Percentiles rank a stretch among this genome's conserved stretches.
phyloP scores from a whole-genome alignment of 2,113 vertebrate genomes.

The Fregetta grallaria region DNA sequence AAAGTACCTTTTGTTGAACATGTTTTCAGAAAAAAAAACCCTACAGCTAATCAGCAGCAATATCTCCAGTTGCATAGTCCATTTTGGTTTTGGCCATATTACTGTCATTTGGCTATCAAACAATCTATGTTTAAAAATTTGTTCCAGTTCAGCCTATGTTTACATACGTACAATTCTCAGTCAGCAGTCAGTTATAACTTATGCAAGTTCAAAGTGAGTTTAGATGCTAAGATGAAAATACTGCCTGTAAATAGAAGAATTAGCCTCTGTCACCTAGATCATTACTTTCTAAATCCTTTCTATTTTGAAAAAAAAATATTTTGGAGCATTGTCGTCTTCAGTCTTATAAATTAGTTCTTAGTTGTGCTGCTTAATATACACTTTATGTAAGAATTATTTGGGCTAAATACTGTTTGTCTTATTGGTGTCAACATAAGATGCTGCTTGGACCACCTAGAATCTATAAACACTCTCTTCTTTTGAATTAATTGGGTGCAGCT shows the following conservation, averaged over 20 bases:
- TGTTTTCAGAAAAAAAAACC: neutral
- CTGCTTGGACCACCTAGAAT: neutral
- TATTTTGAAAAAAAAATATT: neutral
- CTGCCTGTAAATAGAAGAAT: neutral
- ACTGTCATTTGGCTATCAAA: neutral
- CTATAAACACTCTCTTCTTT: neutral
- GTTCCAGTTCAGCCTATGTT: neutral
- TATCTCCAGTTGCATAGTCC: neutral
- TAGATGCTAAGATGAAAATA: neutral
- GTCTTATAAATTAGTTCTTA: neutral
- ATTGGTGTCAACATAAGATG: neutral
- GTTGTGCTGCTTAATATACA: neutral
- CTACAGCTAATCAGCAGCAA: neutral
- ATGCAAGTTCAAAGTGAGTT: neutral
- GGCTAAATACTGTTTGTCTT: neutral
- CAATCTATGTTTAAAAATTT: neutral
- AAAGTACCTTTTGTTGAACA: neutral
- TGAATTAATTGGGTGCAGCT: neutral
- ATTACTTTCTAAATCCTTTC: neutral
- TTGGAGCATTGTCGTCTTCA: neutral
- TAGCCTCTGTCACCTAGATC: neutral
- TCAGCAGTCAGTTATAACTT: neutral
- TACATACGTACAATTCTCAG: neutral
- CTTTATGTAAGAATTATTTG: neutral
- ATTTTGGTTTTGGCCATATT: neutral